Percentiles rank a stretch among this genome's conserved stretches.
Conservation (phyloP, 1,140 invertebrate genomes). For the Colletes latitarsis region DNA sequence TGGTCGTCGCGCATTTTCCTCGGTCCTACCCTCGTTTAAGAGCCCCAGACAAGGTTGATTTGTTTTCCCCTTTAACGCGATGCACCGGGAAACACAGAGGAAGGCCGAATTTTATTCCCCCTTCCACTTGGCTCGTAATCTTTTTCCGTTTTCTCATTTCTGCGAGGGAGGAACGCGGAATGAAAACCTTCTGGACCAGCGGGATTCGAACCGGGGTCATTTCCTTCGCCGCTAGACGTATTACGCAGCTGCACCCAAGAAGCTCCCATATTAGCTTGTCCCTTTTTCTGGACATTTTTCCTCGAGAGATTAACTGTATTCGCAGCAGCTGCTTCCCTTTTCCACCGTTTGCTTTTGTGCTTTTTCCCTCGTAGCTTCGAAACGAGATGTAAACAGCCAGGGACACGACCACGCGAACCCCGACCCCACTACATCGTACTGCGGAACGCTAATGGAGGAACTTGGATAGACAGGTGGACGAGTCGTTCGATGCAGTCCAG, state of each 20-base stretch:
- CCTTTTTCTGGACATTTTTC: constrained; percentile 3
- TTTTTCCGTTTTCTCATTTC: background rate
- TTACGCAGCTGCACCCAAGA: background rate
- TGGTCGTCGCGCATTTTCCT: constrained; percentile 14
- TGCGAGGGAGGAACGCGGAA: background rate
- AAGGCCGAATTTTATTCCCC: constrained; percentile 20
- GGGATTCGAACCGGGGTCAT: background rate
- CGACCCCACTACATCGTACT: too few relatives aligned
- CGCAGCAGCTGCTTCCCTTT: background rate
- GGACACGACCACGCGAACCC: background rate
- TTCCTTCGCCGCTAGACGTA: background rate
- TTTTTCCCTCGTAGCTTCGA: background rate
- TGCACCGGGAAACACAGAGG: background rate
- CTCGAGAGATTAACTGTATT: constrained; percentile 24
- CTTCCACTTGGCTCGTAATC: background rate
- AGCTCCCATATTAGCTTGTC: constrained; percentile 14
- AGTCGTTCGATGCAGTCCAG: too few relatives aligned
- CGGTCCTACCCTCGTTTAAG: background rate
- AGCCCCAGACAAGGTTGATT: constrained; percentile 4
- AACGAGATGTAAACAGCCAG: background rate
- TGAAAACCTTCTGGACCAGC: background rate
- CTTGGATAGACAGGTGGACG: too few relatives aligned
- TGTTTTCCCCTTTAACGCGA: constrained; percentile 21
- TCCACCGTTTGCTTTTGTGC: background rate
- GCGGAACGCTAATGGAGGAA: too few relatives aligned